Percentiles rank a stretch among this genome's conserved stretches.
These are phyloP conservation scores for Phaetusa simplex DNA, from an alignment of 2,113 vertebrate species.

Conservation along the genomic window DNA sequence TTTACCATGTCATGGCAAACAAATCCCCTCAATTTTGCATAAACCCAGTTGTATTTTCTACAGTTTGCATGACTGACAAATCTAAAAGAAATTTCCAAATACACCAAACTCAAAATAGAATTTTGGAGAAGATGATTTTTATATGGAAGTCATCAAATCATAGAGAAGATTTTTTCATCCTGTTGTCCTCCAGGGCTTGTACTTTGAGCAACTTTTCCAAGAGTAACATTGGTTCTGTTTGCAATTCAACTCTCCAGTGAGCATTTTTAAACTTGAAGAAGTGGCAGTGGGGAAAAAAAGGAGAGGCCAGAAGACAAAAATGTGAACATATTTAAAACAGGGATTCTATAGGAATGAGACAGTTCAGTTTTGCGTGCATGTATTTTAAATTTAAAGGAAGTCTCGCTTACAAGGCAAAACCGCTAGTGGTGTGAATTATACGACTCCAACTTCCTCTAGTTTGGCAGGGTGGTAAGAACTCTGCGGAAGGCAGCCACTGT, in stretches of 20 bases:
- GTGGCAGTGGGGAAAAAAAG: neutral
- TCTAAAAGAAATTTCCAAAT: neutral
- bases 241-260: slow-evolving; percentile 17
- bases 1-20: neutral
- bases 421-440: slow-evolving; percentile 64
- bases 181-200: neutral
- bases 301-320: neutral
- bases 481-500: slow-evolving; percentile 73
- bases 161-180: neutral
- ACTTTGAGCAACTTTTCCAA: slow-evolving; percentile 31
- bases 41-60: neutral
- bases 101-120: neutral
- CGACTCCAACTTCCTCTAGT: slow-evolving; percentile 59
- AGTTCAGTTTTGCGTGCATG: neutral
- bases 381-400: slow-evolving; percentile 68
- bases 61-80: neutral
- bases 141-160: slow-evolving; percentile 53
- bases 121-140: slow-evolving; percentile 17
- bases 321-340: neutral
- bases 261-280: slow-evolving; percentile 22
- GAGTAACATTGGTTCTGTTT: slow-evolving; percentile 28
- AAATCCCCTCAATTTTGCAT: neutral
- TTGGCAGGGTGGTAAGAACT: slow-evolving; percentile 59
- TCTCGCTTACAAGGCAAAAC: slow-evolving; percentile 68
- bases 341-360: neutral